Evolutionary conservation across 2,888 invertebrate species (phyloP), one percentile per base, ranked within the genome.

Genomic region (Spodoptera exigua): DNA sequence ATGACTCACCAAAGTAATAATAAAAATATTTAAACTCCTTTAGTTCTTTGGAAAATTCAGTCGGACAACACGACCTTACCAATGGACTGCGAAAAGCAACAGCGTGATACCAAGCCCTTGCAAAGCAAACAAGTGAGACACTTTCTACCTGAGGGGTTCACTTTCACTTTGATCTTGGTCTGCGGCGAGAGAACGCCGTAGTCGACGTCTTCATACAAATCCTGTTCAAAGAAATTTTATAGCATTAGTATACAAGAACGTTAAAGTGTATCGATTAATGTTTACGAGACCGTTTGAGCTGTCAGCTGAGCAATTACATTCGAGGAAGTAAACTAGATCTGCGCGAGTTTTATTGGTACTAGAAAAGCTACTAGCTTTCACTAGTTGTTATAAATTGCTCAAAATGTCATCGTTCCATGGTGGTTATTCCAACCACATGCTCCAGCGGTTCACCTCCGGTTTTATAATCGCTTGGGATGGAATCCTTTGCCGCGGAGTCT

Each of bases 91-190:
- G 52, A 46, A 27, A 71, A 73, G 67, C 59, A 27, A 59, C 58
- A 78, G 70, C 57, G 46, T 69, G 69, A 72, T 61, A 58, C 69
- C 64, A 14, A 48, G 51, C 64, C 74, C 57, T 58, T 40, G 63
- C 64, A 36, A 70, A 74, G 70, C 68, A 49, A 76, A 79, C 73
- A 80, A 83, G 79, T 79, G 77, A 71, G 84, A 88, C 82, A 91
- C 87, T 86, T 90, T 86, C 90, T 95, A 95, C 98, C 98, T 89
- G 98, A 97, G 76, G 98, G 98, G 93, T 98, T 98, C 39, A 98
- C 98, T 95, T 98, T 98, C 71, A 98, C 98, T 95, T 98, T 98
- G 84, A 98, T 98, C 94, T 98, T 98, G 47, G 98, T 98, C 85
- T 97, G 96, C 32, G 98, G 96, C 40, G 96, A 96, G 48, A 98